Base-by-base conservation (phyloP, 2,797 vertebrate genomes). In the Lepus townsendii region DNA sequence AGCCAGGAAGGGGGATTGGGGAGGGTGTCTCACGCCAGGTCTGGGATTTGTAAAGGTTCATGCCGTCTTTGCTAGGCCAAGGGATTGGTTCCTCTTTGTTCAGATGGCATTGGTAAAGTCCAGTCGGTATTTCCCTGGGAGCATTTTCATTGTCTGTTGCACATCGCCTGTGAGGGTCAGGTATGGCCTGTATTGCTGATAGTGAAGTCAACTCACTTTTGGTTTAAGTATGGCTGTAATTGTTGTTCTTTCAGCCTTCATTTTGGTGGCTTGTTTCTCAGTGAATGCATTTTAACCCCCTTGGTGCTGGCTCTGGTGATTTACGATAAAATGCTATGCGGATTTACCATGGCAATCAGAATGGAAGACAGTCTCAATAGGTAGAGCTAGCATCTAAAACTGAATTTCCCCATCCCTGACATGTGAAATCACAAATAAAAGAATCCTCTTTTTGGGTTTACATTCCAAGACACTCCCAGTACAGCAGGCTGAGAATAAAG, bases 381-480 rank as follows among this genome's bases (percentile, higher is more conserved):
- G 50, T 79, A 52, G 71, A 90, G 27, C 57, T 89, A 83, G 77
- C 30, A 22, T 93, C 38, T 91, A 30, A 82, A 84, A 75, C 94
- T 66, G 82, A 60, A 75, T 85, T 95, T 96, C 87, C 71, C 78
- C 60, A 52, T 85, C 60, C 80, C 82, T 78, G 87, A 77, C 35
- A 68, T 83, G 93, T 90, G 88, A 95, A 94, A 91, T 92, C 54
- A 92, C 57, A 95, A 96, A 30, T 90, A 68, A 85, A 94, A 90
- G 7, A 12, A 42, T 52, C 52, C 69, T 93, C 68, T 79, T 94
- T 86, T 90, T 16, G 22, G 73, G 66, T 95, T 85, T 95, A 73
- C 63, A 65, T 93, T 88, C 78, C 83, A 90, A 93, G 83, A 86
- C 73, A 66, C 17, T 89, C 89, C 72, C 42, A 19, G n/a, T 38